Evolutionary conservation across 2,888 invertebrate genomes (phyloP).

Genomic region (Timandra comae): DNA sequence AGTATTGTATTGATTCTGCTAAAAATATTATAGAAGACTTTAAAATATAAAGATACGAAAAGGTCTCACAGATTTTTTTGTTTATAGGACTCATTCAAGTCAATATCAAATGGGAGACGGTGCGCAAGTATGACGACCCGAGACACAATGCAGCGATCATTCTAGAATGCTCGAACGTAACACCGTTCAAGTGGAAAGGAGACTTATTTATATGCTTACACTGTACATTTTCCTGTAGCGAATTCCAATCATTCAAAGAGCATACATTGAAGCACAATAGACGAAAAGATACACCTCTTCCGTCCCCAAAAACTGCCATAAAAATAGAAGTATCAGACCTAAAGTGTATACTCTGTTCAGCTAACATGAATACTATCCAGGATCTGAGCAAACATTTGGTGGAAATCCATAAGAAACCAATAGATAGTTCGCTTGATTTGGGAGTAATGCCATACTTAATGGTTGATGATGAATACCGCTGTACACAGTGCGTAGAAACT

Average conservation of each 20-base stretch:
- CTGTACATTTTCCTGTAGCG: slow-evolving; percentile 46
- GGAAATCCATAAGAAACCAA: slow-evolving; percentile 37
- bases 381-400: slow-evolving; percentile 44
- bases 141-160: slow-evolving; percentile 63
- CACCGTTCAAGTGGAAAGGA: slow-evolving; percentile 57
- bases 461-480: slow-evolving; percentile 35
- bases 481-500: slow-evolving; percentile 43
- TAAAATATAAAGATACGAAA: too few species aligned
- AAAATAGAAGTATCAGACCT: slow-evolving; percentile 53
- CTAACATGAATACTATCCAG: slow-evolving; percentile 34
- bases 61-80: slow-evolving; percentile 50
- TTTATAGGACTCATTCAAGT: slow-evolving; percentile 52
- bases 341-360: slow-evolving; percentile 45
- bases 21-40: too few species aligned
- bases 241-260: slow-evolving; percentile 40
- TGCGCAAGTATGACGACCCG: slow-evolving; percentile 55
- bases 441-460: slow-evolving; percentile 52
- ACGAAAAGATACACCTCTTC: too few species aligned
- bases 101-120: slow-evolving; percentile 52
- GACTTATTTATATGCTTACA: slow-evolving; percentile 51
- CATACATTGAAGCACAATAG: too few species aligned
- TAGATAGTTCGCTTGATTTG: slow-evolving; percentile 35
- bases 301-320: too few species aligned
- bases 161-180: slow-evolving; percentile 54
- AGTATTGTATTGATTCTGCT: too few species aligned